A percentile compares a stretch with the other conserved stretches of the same genome.
phyloP scores from a whole-genome alignment of 2,888 invertebrate species.

The Lymantria monacha region DNA sequence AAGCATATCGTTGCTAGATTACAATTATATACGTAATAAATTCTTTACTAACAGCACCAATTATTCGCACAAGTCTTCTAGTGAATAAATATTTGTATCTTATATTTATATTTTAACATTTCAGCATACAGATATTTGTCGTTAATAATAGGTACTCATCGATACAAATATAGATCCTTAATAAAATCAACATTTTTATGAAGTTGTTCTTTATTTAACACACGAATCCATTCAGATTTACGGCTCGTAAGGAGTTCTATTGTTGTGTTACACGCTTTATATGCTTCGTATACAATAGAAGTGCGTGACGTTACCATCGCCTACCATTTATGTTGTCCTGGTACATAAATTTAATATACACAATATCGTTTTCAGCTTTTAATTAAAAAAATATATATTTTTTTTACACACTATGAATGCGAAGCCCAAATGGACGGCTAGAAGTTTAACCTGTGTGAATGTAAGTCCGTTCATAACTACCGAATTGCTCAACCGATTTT shows the following conservation, averaged over 20 bases:
- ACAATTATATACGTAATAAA: too few relatives aligned
- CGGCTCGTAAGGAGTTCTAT: slow-evolving; percentile 36
- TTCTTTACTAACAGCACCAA: too few relatives aligned
- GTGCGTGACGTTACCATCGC: slow-evolving; percentile 26
- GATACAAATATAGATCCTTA: slow-evolving; percentile 22
- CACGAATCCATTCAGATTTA: slow-evolving; percentile 51
- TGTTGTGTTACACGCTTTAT: slow-evolving; percentile 34
- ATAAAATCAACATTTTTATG: slow-evolving; percentile 63
- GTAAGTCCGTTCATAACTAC: too few relatives aligned
- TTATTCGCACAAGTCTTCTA: too few relatives aligned
- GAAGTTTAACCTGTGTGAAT: too few relatives aligned
- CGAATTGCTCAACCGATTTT: too few relatives aligned
- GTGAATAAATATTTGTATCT: too few relatives aligned
- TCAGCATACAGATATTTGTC: too few relatives aligned
- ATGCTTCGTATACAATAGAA: slow-evolving; percentile 28
- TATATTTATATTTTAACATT: too few relatives aligned
- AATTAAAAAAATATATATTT: background rate
- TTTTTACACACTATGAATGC: background rate
- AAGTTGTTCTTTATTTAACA: slow-evolving; percentile 54
- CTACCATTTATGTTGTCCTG: slow-evolving; percentile 19
- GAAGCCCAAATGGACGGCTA: too few relatives aligned
- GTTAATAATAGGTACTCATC: background rate
- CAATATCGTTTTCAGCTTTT: slow-evolving; percentile 1
- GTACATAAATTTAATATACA: slow-evolving; percentile 15
- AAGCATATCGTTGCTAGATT: too few relatives aligned